A percentile compares a stretch with the other conserved stretches of the same genome.
Evolutionary conservation across 2,888 invertebrate genomes (phyloP).

Genomic region (Lasioglossum calceatum): DNA sequence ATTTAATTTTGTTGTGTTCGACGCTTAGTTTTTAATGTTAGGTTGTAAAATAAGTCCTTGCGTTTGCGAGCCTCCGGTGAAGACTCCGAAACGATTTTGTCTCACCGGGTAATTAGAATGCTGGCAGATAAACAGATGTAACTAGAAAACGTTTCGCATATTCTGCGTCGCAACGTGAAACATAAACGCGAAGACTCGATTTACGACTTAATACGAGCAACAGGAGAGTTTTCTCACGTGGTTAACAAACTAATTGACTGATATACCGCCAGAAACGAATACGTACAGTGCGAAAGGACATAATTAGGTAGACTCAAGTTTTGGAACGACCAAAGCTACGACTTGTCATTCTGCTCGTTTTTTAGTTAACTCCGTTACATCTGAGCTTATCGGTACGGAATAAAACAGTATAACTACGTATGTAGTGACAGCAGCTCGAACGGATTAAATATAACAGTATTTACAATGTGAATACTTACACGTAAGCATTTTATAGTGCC

Average conservation of each 20-base stretch:
- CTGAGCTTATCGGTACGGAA: slow-evolving; percentile 65
- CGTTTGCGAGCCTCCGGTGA: not conserved
- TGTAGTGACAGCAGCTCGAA: slow-evolving; percentile 72
- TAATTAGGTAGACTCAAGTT: slow-evolving; percentile 23
- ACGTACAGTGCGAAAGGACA: not conserved
- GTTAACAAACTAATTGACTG: not conserved
- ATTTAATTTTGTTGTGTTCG: not conserved
- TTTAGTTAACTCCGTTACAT: slow-evolving; percentile 45
- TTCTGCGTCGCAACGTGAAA: not conserved
- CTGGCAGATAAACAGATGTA: not conserved
- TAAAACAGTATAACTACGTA: slow-evolving; percentile 69
- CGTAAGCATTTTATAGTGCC: slow-evolving; percentile 72
- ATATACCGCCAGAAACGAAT: slow-evolving; percentile 9
- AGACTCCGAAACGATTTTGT: not conserved
- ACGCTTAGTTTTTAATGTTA: not conserved
- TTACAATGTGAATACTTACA: slow-evolving; percentile 77
- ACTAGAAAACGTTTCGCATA: not conserved
- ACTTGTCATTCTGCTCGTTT: slow-evolving; percentile 24
- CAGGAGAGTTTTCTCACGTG: not conserved
- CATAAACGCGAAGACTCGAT: not conserved
- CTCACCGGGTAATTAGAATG: not conserved
- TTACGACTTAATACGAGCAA: slow-evolving; percentile 13
- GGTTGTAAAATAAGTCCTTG: not conserved
- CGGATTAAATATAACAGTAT: slow-evolving; percentile 74
- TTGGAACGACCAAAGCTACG: slow-evolving; percentile 43